Evolutionary conservation across 1,140 invertebrate species (phyloP).

Genomic region (Brachionus sp.): DNA sequence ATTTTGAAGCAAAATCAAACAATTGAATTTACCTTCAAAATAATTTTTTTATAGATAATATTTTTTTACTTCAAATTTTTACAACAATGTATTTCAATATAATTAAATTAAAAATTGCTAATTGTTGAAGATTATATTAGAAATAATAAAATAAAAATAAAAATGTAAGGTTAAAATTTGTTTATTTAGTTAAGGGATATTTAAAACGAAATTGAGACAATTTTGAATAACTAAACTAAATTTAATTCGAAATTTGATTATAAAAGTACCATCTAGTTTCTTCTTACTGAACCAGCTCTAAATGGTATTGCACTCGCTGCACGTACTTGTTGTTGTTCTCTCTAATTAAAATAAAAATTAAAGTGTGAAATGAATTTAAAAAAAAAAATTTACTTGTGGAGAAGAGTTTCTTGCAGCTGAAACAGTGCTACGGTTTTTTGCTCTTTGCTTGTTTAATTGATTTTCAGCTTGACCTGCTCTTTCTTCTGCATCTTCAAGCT

Average conservation of each 20-base stretch:
- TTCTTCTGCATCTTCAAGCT: conserved; percentile 85
- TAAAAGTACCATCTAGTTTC: neutral
- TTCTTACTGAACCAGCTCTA: conserved; percentile 13
- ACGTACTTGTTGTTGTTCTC: conserved; percentile 31
- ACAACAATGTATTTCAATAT: too few relatives aligned
- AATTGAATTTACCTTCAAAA: too few relatives aligned
- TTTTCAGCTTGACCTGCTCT: conserved; percentile 94
- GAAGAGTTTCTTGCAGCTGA: neutral
- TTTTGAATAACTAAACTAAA: neutral
- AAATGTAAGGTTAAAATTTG: neutral
- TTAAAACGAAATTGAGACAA: neutral
- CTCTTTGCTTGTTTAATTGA: conserved; percentile 92
- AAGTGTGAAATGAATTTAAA: neutral
- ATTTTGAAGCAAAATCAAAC: too few relatives aligned
- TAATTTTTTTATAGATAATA: too few relatives aligned
- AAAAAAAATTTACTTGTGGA: neutral
- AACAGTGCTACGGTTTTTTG: conserved; percentile 79
- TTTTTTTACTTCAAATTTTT: too few relatives aligned
- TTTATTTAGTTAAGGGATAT: neutral
- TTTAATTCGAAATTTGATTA: neutral
- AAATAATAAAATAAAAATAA: neutral
- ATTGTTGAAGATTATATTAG: neutral
- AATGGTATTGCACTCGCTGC: neutral
- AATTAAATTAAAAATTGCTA: too few relatives aligned
- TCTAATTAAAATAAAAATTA: neutral